Conservation (phyloP, 2,888 invertebrate species). For the Torymus aiolomorphi region DNA sequence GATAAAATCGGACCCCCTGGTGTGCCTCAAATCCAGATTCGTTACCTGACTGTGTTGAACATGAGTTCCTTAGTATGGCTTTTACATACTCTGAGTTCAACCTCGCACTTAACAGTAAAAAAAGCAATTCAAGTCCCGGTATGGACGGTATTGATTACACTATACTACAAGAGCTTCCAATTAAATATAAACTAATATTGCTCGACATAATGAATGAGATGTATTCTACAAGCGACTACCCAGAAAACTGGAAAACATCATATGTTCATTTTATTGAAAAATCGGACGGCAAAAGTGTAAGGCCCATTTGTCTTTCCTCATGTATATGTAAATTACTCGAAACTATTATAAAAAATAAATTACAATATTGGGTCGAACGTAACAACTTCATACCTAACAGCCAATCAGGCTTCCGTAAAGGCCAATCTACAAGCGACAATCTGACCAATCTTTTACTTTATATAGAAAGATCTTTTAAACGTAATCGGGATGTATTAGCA, state of each 20-base stretch:
- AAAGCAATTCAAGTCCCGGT: conserved; percentile 6
- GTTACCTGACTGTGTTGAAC: background rate
- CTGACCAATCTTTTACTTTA: too few species aligned
- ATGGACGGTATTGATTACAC: conserved; percentile 38
- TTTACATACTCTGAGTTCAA: conserved; percentile 15
- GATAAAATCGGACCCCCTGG: conserved; percentile 9
- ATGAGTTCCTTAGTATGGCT: background rate
- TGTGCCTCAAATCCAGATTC: background rate
- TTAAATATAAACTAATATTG: conserved; percentile 14
- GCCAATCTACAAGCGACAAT: too few species aligned
- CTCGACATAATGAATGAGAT: conserved; percentile 27
- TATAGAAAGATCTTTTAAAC: too few species aligned
- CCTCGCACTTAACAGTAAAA: background rate
- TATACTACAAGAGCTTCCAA: background rate
- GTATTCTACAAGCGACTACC: conserved; percentile 1
- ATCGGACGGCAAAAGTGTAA: background rate
- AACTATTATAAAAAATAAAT: too few species aligned
- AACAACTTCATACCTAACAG: too few species aligned
- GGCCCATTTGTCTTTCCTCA: conserved; percentile 13
- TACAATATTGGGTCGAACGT: too few species aligned
- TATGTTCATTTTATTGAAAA: conserved; percentile 22
- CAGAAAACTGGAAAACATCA: too few species aligned
- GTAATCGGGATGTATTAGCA: too few species aligned
- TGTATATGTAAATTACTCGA: conserved; percentile 1
- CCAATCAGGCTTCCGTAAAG: too few species aligned